These are phyloP conservation scores for Drosophila setosimentum DNA, from an alignment of 2,888 invertebrate species.

Conservation along the genomic window DNA sequence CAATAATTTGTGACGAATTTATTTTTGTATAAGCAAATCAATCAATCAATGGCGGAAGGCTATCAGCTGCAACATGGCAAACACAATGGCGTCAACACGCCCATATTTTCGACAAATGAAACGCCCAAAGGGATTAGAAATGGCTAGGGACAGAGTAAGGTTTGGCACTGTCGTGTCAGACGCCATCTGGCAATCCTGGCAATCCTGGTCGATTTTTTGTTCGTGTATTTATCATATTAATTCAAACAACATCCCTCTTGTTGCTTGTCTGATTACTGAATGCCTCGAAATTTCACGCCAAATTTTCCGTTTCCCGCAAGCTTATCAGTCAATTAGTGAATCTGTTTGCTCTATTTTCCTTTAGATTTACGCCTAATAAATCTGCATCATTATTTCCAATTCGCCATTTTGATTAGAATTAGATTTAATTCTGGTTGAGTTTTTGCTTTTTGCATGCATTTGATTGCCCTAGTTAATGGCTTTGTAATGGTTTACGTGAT, in stretches of 20 bases:
- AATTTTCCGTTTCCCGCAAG: constrained; percentile 41
- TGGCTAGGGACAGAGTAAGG: not conserved
- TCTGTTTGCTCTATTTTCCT: constrained; percentile 31
- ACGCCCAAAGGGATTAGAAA: constrained; percentile 14
- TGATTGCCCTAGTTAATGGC: constrained; percentile 71
- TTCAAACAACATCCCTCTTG: constrained; percentile 38
- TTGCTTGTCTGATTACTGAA: not conserved
- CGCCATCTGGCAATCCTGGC: constrained; percentile 18
- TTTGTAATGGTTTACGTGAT: constrained; percentile 65
- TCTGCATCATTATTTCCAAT: constrained; percentile 15
- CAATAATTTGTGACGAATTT: constrained; percentile 66
- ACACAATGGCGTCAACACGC: constrained; percentile 24
- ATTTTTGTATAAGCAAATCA: constrained; percentile 53
- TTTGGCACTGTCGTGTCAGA: constrained; percentile 31
- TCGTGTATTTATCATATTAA: constrained; percentile 56
- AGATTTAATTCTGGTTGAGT: constrained; percentile 24
- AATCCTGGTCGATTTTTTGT: constrained; percentile 23
- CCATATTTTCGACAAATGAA: constrained; percentile 32
- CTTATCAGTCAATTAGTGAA: constrained; percentile 55
- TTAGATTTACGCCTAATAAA: constrained; percentile 6
- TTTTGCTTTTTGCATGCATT: constrained; percentile 46
- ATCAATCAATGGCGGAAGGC: constrained; percentile 66
- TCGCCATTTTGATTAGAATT: constrained; percentile 55
- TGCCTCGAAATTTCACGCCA: constrained; percentile 21
- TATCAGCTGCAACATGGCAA: constrained; percentile 28